A percentile compares a stretch with the other conserved stretches of the same genome.
These are phyloP conservation scores for Arbacia lixula DNA, from an alignment of 53 echinoderm and acorn worm genomes.

Conservation along the genomic window DNA sequence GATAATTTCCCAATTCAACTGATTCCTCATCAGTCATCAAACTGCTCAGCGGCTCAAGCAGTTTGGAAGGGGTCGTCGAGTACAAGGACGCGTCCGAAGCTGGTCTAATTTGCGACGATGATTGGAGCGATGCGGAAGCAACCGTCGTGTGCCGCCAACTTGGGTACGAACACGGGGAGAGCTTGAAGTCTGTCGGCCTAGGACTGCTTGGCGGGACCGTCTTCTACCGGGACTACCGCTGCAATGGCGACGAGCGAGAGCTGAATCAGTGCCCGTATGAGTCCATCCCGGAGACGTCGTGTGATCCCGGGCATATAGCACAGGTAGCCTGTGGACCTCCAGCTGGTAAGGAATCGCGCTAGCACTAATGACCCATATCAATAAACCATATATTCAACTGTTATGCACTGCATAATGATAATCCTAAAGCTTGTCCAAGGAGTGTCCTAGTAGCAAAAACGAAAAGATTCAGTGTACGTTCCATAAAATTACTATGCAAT, in stretches of 20 bases:
- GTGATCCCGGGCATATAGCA: conserved; percentile 24
- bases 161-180: conserved; percentile 16
- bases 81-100: not conserved
- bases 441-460: too few relatives aligned
- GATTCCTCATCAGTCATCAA: conserved; percentile 9
- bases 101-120: conserved; percentile 32
- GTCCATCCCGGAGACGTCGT: not conserved
- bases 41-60: conserved; percentile 40
- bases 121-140: conserved; percentile 37
- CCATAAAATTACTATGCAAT: too few relatives aligned
- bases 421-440: too few relatives aligned
- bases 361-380: not conserved
- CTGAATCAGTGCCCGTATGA: not conserved
- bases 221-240: not conserved
- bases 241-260: conserved; percentile 16
- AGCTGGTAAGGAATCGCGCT: conserved; percentile 14
- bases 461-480: too few relatives aligned
- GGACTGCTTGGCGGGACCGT: not conserved
- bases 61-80: conserved; percentile 29
- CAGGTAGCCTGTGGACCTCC: conserved; percentile 40
- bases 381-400: not conserved
- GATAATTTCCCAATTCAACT: too few relatives aligned
- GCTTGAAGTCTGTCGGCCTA: not conserved
- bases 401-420: not conserved
- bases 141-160: conserved; percentile 27